phyloP scores from a whole-genome alignment of 2,797 vertebrate genomes.

The Semaprochilodus insignis region DNA sequence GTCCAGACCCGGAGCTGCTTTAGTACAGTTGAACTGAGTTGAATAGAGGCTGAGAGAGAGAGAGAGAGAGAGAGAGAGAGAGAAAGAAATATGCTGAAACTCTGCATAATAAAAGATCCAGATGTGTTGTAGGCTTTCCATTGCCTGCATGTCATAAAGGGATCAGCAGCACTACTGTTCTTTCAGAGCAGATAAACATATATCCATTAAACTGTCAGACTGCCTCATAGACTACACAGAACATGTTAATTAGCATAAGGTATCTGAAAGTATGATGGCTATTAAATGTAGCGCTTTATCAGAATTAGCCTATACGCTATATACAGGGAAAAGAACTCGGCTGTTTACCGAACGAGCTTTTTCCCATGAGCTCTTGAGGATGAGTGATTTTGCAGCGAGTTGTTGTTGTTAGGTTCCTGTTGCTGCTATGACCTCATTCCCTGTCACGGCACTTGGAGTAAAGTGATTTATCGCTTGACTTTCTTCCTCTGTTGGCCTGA shows the following conservation, averaged over 20 bases:
- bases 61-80: too few relatives aligned
- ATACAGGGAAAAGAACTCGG: background rate
- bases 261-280: background rate
- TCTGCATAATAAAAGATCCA: conserved; percentile 4
- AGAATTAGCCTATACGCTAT: background rate
- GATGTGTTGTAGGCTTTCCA: background rate
- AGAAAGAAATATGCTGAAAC: background rate
- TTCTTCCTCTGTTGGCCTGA: conserved; percentile 34
- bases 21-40: too few relatives aligned
- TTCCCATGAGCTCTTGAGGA: background rate
- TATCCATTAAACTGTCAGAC: background rate
- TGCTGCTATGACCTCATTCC: conserved; percentile 37
- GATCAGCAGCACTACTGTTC: background rate
- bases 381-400: background rate
- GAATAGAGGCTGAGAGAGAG: too few relatives aligned
- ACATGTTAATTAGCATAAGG: background rate
- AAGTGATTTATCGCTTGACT: conserved; percentile 38
- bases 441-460: conserved; percentile 28
- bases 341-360: background rate
- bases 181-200: background rate
- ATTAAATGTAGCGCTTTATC: background rate
- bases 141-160: background rate
- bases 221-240: background rate
- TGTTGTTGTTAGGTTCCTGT: background rate
- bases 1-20: too few relatives aligned